These are phyloP conservation scores for Tetramorium alpestre DNA, from an alignment of 1,140 invertebrate species.

Conservation along the genomic window DNA sequence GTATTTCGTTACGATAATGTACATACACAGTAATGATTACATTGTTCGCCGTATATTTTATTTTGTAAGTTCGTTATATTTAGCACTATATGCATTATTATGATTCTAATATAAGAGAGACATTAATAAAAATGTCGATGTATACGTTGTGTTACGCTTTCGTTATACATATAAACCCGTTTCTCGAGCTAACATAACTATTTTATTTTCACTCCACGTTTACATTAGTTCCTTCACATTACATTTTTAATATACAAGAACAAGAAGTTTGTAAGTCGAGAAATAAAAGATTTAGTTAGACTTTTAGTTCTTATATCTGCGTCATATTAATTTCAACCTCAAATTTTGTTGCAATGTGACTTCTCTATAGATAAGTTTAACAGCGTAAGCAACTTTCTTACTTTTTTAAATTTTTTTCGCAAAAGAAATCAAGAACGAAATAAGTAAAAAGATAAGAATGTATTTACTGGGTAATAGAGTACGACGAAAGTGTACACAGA, in stretches of 20 bases:
- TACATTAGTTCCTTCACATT: neutral
- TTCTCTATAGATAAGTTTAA: conserved; percentile 6
- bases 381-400: neutral
- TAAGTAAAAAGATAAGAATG: neutral
- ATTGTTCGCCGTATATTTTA: conserved; percentile 31
- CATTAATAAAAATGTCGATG: conserved; percentile 19
- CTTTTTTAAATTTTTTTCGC: too few species aligned
- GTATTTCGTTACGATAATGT: conserved; percentile 3
- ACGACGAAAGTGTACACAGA: conserved; percentile 54
- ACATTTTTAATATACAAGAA: neutral
- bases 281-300: neutral
- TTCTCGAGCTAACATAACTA: neutral
- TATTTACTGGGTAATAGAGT: conserved; percentile 14
- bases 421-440: neutral
- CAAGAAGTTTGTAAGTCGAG: neutral
- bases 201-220: neutral
- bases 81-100: conserved; percentile 22
- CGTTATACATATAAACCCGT: conserved; percentile 37
- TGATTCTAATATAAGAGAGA: conserved; percentile 5
- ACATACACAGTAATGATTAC: conserved; percentile 14
- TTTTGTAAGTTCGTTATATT: conserved; percentile 41
- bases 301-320: neutral
- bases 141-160: conserved; percentile 45
- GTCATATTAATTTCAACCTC: conserved; percentile 8
- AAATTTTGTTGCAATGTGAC: conserved; percentile 9